phyloP scores from a whole-genome alignment of 2,888 invertebrate species.

The Athalia rosae region DNA sequence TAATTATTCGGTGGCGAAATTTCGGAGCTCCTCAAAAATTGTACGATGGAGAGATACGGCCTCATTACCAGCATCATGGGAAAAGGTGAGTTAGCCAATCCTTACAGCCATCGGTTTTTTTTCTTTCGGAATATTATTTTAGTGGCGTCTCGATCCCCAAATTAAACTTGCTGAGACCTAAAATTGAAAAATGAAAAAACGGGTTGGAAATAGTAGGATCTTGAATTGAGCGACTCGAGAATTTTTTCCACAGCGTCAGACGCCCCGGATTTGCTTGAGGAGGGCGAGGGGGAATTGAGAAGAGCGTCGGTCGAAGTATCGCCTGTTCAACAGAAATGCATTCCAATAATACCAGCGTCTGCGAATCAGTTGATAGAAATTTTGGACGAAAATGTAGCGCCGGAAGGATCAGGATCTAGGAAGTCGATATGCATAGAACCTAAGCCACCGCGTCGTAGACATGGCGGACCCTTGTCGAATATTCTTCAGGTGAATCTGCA shows the following conservation, averaged over 20 bases:
- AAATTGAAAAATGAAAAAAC: too few species aligned
- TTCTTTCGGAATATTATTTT: not conserved
- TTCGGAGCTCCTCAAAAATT: constrained; percentile 31
- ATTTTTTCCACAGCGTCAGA: not conserved
- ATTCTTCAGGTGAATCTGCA: constrained; percentile 56
- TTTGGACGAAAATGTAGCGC: constrained; percentile 58
- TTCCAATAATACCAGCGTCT: constrained; percentile 28
- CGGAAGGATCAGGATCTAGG: constrained; percentile 44
- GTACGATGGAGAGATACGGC: constrained; percentile 57
- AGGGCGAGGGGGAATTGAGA: not conserved
- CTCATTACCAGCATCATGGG: constrained; percentile 54
- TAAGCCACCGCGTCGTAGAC: constrained; percentile 49
- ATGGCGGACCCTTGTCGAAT: constrained; percentile 50
- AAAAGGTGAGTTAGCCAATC: constrained; percentile 54
- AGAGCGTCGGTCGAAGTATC: not conserved
- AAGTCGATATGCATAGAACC: constrained; percentile 59
- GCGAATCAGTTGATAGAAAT: constrained; percentile 59
- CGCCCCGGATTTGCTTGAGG: not conserved
- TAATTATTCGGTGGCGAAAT: not conserved
- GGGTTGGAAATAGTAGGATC: too few species aligned
- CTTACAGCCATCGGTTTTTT: not conserved
- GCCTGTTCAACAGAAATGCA: constrained; percentile 6
- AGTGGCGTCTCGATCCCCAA: too few species aligned
- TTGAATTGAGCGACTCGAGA: too few species aligned
- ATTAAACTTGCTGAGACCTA: too few species aligned